Conservation (phyloP, 2,888 invertebrate genomes). For the Agrilus biguttatus region DNA sequence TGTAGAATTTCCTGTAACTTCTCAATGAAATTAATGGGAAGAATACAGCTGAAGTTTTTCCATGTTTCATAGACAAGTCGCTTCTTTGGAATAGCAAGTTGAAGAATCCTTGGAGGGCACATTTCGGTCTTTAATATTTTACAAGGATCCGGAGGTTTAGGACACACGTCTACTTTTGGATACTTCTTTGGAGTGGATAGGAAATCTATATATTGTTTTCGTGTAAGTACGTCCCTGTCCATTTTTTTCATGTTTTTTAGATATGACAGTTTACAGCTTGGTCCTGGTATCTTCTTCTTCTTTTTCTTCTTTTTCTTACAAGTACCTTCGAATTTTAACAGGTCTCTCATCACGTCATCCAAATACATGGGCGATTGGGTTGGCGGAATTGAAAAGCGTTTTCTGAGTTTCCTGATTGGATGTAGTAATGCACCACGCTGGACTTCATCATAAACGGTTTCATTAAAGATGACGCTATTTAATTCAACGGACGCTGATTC, state of each 20-base stretch:
- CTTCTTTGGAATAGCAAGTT: conserved; percentile 21
- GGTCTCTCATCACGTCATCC: no score
- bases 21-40: conserved; percentile 17
- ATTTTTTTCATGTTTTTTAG: conserved; percentile 13
- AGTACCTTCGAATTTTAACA: no score
- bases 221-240: conserved; percentile 8
- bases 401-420: no score
- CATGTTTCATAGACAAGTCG: conserved; percentile 19
- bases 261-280: neutral
- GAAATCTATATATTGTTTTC: conserved; percentile 17
- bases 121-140: conserved; percentile 11
- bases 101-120: conserved; percentile 20
- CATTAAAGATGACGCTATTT: no score
- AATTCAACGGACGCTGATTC: no score
- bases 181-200: conserved; percentile 15
- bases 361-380: no score
- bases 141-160: neutral
- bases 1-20: conserved; percentile 21
- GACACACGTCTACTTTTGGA: neutral
- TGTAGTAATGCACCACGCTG: no score
- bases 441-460: no score
- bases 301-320: no score
- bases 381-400: no score
- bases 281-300: no score
- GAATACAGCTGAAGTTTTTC: conserved; percentile 15